phyloP scores from a whole-genome alignment of 2,888 invertebrate species.

The Eledona agricola region DNA sequence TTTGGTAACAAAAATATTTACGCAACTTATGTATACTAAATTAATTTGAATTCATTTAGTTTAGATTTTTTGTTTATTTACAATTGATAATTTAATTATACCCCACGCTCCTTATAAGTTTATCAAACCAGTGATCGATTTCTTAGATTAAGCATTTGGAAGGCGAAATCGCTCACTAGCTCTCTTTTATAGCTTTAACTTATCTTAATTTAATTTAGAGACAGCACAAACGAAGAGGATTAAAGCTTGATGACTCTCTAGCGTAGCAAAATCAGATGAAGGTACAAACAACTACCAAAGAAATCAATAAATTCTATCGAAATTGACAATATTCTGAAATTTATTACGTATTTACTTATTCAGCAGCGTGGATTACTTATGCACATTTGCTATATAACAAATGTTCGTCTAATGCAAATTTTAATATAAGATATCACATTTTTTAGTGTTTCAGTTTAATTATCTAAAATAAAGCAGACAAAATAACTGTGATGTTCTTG shows the following conservation, averaged over 20 bases:
- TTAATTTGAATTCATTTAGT: no score
- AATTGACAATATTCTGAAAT: no score
- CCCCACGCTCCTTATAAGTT: no score
- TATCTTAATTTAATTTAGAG: slow-evolving; percentile 44
- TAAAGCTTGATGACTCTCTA: slow-evolving; percentile 42
- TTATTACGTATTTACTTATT: no score
- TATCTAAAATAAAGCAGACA: slow-evolving; percentile 2
- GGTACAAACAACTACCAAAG: no score
- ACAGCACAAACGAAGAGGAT: slow-evolving; percentile 44
- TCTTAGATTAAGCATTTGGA: slow-evolving; percentile 10
- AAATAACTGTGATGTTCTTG: slow-evolving; percentile 3
- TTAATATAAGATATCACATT: slow-evolving; percentile 18
- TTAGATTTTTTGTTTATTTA: no score
- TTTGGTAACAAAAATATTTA: no score
- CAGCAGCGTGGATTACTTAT: no score
- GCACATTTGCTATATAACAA: slow-evolving; percentile 16
- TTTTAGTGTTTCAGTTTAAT: slow-evolving; percentile 11
- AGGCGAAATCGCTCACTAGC: slow-evolving; percentile 30
- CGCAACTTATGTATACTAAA: no score
- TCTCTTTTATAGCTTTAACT: slow-evolving; percentile 35
- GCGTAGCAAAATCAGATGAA: slow-evolving; percentile 18
- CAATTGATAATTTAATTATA: no score
- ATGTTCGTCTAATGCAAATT: slow-evolving; percentile 29
- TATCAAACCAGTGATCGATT: slow-evolving; percentile 1
- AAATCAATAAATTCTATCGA: no score